Evolutionary conservation across 2,113 vertebrate species (phyloP).

Genomic region (Onychorhynchus coronatus): DNA sequence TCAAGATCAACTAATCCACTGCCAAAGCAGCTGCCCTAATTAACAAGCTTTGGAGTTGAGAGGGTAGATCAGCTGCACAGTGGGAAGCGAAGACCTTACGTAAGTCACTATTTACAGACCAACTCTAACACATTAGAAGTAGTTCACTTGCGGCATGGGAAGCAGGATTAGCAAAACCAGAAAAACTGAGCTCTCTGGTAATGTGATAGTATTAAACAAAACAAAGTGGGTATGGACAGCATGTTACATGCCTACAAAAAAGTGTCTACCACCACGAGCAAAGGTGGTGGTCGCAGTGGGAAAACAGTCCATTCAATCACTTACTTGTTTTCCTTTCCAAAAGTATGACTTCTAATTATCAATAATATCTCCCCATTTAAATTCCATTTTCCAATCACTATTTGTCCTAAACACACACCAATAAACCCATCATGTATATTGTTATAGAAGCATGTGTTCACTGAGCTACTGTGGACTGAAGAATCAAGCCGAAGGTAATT

Average conservation of each 20-base stretch:
- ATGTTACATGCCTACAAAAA: neutral
- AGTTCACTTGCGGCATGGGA: neutral
- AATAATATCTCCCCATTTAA: neutral
- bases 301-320: neutral
- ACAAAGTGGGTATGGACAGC: fast-evolving
- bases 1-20: slow-evolving; percentile 25
- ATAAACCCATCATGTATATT: neutral
- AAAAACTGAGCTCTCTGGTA: neutral
- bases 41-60: neutral
- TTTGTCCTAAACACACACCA: neutral
- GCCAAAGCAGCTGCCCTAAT: slow-evolving; percentile 52
- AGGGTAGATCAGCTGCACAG: neutral
- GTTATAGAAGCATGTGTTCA: neutral
- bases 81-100: neutral
- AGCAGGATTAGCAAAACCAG: neutral
- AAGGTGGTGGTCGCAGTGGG: too few relatives aligned
- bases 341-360: neutral
- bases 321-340: neutral
- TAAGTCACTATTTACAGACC: neutral
- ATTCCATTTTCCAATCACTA: neutral
- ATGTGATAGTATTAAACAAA: fast-evolving
- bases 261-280: neutral
- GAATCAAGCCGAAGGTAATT: neutral
- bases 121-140: neutral
- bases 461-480: neutral